These are phyloP conservation scores for Parasteatoda lunata DNA, from an alignment of 2,888 invertebrate genomes.

Conservation along the genomic window DNA sequence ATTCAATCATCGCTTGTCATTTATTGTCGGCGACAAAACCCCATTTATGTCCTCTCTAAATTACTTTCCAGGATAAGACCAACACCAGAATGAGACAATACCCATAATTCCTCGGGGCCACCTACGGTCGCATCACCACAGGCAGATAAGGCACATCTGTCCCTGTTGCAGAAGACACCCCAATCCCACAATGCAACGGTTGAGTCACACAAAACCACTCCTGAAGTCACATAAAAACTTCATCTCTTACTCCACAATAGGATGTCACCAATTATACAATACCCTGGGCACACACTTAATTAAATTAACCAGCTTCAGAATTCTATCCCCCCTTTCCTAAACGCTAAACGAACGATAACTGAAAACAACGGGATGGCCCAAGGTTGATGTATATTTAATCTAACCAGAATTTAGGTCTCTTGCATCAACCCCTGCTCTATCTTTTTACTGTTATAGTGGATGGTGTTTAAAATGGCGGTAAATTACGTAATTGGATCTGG, in stretches of 20 bases:
- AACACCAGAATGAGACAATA: background rate
- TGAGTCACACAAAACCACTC: conserved; percentile 23
- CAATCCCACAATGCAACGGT: background rate
- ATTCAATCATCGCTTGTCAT: too few species aligned
- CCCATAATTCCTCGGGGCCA: background rate
- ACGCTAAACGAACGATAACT: background rate
- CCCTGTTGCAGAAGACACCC: background rate
- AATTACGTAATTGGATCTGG: conserved; percentile 24
- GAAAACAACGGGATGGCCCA: background rate
- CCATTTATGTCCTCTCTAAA: background rate
- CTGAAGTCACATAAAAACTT: conserved; percentile 21
- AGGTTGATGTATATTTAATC: background rate
- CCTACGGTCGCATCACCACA: background rate
- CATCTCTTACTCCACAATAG: conserved; percentile 21
- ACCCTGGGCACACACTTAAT: conserved; percentile 18
- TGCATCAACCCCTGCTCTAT: too few species aligned
- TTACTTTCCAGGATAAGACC: background rate
- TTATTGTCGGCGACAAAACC: too few species aligned
- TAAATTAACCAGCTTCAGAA: conserved; percentile 21
- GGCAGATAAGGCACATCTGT: background rate
- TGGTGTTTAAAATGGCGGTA: conserved; percentile 20
- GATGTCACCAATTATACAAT: conserved; percentile 43
- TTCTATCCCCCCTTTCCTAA: background rate
- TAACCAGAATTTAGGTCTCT: background rate
- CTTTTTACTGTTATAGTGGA: background rate